A percentile compares a stretch with the other conserved stretches of the same genome.
These are phyloP conservation scores for Drosophila helvetica DNA, from an alignment of 2,888 invertebrate species.

Conservation along the genomic window DNA sequence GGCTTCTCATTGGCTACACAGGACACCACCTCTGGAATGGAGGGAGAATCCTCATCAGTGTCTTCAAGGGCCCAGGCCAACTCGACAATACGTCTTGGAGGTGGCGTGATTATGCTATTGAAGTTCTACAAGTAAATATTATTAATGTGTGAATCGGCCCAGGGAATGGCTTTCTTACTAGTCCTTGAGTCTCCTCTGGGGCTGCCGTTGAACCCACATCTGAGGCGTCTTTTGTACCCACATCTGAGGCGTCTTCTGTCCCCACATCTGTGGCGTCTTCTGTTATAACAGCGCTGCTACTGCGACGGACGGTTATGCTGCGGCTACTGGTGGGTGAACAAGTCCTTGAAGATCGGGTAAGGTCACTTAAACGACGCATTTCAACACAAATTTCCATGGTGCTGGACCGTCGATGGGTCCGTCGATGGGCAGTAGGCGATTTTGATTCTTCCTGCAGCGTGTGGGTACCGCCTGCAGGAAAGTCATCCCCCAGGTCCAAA, in stretches of 20 bases:
- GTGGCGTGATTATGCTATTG: not conserved
- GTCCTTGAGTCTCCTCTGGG: not conserved
- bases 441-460: no score
- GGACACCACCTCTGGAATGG: not conserved
- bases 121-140: not conserved
- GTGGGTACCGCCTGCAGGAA: not conserved
- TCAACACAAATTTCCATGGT: not conserved
- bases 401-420: not conserved
- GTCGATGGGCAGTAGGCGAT: not conserved
- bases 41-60: not conserved
- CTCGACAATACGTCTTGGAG: not conserved
- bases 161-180: not conserved
- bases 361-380: not conserved
- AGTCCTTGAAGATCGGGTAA: not conserved
- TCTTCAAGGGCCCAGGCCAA: not conserved
- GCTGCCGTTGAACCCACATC: not conserved
- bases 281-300: not conserved
- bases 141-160: not conserved
- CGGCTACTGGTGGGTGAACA: not conserved
- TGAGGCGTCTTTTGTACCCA: not conserved
- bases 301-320: not conserved
- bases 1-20: not conserved
- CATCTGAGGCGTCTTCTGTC: not conserved
- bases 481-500: not conserved
- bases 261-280: not conserved